A percentile compares a stretch with the other conserved stretches of the same genome.
Evolutionary conservation across 2,113 vertebrate genomes (phyloP).

Genomic region (Semicossyphus pulcher): DNA sequence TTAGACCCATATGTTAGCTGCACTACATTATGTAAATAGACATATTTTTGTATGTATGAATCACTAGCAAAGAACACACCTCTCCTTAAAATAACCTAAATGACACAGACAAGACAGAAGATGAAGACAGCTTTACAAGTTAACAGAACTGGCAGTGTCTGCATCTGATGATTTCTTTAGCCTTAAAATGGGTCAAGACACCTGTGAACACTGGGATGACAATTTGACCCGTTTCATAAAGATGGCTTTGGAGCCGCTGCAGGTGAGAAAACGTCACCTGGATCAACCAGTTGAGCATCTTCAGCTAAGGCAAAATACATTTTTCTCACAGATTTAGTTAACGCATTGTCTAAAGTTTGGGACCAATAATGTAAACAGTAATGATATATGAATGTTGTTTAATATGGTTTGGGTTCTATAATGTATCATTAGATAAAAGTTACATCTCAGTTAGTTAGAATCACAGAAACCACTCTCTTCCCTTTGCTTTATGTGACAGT

Average conservation of each 20-base stretch:
- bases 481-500: neutral
- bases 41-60: neutral
- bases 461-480: neutral
- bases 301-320: neutral
- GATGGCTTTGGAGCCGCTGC: neutral
- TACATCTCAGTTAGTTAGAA: too few species aligned
- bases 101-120: neutral
- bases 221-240: neutral
- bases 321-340: neutral
- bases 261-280: neutral
- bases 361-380: too few species aligned
- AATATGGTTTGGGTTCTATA: too few species aligned
- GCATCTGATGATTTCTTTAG: neutral
- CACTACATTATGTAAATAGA: too few species aligned
- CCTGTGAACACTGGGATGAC: neutral
- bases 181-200: neutral
- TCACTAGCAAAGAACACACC: too few species aligned
- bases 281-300: neutral
- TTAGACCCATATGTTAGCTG: too few species aligned
- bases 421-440: too few species aligned
- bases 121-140: neutral
- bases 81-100: too few species aligned
- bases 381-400: too few species aligned
- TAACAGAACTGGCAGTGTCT: neutral
- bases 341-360: neutral